Percentiles rank a stretch among this genome's conserved stretches.
phyloP scores from a whole-genome alignment of 1,140 invertebrate species.

The Aplysia californica region DNA sequence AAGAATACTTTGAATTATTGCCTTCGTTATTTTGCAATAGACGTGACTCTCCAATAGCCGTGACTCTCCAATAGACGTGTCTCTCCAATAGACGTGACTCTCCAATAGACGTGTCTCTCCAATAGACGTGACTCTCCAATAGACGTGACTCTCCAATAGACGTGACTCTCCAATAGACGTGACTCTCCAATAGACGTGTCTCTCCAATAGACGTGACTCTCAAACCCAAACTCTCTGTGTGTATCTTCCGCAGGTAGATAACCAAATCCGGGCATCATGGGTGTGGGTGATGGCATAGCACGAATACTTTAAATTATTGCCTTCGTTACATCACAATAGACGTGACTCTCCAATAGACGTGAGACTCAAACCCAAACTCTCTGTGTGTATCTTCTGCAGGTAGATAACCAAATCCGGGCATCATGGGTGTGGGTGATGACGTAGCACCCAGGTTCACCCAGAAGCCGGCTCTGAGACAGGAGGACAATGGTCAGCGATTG shows the following conservation, averaged over 20 bases:
- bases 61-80: too few species aligned
- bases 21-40: neutral
- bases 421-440: slow-evolving; percentile 92
- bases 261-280: neutral
- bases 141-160: too few species aligned
- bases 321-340: neutral
- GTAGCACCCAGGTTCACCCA: slow-evolving; percentile 96
- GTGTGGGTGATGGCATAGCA: neutral
- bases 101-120: too few species aligned
- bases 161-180: neutral
- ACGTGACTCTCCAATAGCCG: neutral
- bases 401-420: slow-evolving; percentile 10
- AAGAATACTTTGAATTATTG: neutral
- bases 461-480: slow-evolving; percentile 96
- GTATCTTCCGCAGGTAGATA: neutral
- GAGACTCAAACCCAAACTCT: neutral
- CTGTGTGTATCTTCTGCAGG: neutral
- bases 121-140: too few species aligned
- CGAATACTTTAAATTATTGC: neutral
- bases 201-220: neutral
- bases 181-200: neutral
- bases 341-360: neutral
- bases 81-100: too few species aligned
- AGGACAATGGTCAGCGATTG: slow-evolving; percentile 80
- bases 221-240: neutral